Percentiles rank a stretch among this genome's conserved stretches.
Evolutionary conservation across 92 coral and sea anemone genomes (phyloP).

Genomic region (Porites cylindrica): DNA sequence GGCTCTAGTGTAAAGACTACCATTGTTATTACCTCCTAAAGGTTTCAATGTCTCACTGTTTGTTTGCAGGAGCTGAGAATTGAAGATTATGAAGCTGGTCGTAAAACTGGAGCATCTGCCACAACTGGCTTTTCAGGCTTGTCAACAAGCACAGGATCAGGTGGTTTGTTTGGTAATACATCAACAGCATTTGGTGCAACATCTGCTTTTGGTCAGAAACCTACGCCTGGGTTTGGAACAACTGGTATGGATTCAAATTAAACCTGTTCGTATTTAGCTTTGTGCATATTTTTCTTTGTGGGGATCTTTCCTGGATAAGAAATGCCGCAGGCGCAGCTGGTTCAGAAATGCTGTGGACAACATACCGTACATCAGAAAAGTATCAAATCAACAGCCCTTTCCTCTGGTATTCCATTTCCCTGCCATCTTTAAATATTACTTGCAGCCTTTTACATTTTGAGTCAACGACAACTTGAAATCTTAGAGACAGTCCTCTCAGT

Average conservation of each 20-base stretch:
- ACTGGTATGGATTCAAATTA: constrained; percentile 2
- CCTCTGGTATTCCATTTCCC: too few species aligned
- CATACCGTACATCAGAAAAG: too few species aligned
- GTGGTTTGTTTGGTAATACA: constrained; percentile 70
- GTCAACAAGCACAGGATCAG: constrained; percentile 57
- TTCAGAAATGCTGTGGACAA: too few species aligned
- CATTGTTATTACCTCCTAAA: background rate
- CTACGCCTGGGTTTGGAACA: constrained; percentile 71
- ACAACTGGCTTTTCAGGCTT: constrained; percentile 72
- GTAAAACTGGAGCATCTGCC: constrained; percentile 87
- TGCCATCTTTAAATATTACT: too few species aligned
- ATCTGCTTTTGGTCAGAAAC: constrained; percentile 51
- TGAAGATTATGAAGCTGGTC: constrained; percentile 95
- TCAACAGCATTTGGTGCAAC: constrained; percentile 57
- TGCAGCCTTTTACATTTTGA: too few species aligned
- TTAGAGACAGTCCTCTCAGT: too few species aligned
- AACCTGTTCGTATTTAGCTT: background rate
- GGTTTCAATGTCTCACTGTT: background rate
- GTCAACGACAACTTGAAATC: too few species aligned
- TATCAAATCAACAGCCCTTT: too few species aligned
- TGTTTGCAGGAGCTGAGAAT: constrained; percentile 85
- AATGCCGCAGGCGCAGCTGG: too few species aligned
- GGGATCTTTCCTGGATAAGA: too few species aligned
- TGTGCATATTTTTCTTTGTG: background rate
- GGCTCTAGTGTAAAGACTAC: too few species aligned